phyloP scores from a whole-genome alignment of 1,140 invertebrate species.

The Oscheius sp. region DNA sequence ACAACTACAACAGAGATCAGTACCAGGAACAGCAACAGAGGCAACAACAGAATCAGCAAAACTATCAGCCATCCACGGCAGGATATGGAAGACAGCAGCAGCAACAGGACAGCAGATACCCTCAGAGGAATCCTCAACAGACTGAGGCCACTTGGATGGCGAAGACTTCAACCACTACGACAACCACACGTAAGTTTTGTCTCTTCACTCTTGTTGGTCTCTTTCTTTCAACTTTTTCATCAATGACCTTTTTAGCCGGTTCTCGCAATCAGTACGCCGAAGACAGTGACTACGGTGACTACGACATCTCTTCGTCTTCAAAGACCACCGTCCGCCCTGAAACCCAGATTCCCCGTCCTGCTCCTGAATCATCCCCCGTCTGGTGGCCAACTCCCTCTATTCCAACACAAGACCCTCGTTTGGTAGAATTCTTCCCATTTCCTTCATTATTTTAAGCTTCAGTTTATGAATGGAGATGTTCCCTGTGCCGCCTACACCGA shows the following conservation, averaged over 20 bases:
- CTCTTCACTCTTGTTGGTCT: background rate
- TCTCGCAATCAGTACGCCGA: background rate
- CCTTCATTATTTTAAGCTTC: background rate
- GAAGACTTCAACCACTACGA: background rate
- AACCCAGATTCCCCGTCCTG: slow-evolving; percentile 21
- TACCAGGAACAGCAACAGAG: slow-evolving; percentile 5
- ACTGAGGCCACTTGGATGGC: background rate
- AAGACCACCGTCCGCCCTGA: background rate
- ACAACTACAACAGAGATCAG: too few relatives aligned
- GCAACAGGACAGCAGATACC: background rate
- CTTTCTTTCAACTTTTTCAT: background rate
- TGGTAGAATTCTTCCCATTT: background rate
- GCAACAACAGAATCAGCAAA: background rate
- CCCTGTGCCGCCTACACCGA: slow-evolving; percentile 56
- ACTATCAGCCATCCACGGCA: background rate
- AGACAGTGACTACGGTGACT: slow-evolving; percentile 4
- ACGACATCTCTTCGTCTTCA: too few relatives aligned
- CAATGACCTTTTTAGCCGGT: background rate
- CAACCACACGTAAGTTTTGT: background rate
- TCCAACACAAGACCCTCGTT: slow-evolving; percentile 14
- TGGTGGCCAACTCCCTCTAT: slow-evolving; percentile 19
- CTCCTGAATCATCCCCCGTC: background rate
- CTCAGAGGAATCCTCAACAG: background rate
- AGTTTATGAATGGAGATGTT: slow-evolving; percentile 20
- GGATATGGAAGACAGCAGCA: background rate